Evolutionary conservation across 1,140 invertebrate species (phyloP), one percentile per base, ranked within the genome.

Genomic region (Homalodisca vitripennis): DNA sequence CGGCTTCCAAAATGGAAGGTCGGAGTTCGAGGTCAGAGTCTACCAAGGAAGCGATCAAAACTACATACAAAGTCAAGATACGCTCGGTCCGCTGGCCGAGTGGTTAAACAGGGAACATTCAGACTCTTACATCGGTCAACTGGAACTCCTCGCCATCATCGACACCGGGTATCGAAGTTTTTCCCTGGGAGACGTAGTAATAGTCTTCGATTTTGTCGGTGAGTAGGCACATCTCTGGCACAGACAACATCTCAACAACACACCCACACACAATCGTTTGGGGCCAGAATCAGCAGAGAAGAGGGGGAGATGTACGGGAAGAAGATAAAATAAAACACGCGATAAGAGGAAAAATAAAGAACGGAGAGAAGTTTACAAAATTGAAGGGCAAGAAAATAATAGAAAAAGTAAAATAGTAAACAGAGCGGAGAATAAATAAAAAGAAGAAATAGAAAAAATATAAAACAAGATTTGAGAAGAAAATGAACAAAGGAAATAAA

Each of bases 131-230:
- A 85, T 98, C 96, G 75, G 96, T 97, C 74, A 94, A 81, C 74
- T 79, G 74, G 85, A 92, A 93, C 89, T 99, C 98, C 83, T 98
- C 95, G 76, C 88, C 90, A 82, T 99, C 98, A 86, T 99, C 95
- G 71, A 99, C 91, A 80, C 88, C 90, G 76, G 97, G 94, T 79
- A 99, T 97, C 73, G 92, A 94, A 71, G 94, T 91, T 88, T 97
- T 96, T 85, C 97, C 98, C 87, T 99, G 97, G 80, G 95, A 89
- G 77, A 98, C 92, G 88, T 92, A 98, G 84, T 88, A 85, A 86
- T 97, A 98, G 83, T 92, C 92, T 82, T 84, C 86, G 84, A 94
- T 89, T 83, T 95, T 87, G 82, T 94, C 86, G 77, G 90, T 88
- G 77, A 98, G 89, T 74, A 87, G 81, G 85, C 91, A 91, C 82